Base-by-base conservation (phyloP, 2,888 invertebrate genomes). In the Oasisia sp. region DNA sequence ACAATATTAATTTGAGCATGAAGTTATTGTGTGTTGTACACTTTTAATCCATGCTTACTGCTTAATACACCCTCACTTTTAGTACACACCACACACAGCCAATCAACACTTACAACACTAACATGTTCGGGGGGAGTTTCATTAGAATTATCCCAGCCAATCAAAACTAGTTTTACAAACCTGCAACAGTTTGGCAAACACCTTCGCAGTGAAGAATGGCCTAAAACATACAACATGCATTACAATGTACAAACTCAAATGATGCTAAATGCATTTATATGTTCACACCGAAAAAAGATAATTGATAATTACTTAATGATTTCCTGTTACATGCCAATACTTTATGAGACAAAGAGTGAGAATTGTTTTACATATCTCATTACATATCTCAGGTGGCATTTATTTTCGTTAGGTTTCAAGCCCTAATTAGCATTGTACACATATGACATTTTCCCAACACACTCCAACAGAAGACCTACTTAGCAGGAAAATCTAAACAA, bases 201-300 rank as follows among this genome's bases (percentile, higher is more conserved):
- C 97, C 94, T 97, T 97, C 0, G 99, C 98, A 58, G 98, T 98
- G 95, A 99, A 98, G 94, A 98, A 99, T 89, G 97, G 97, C 93
- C 97, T 97, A 96, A 1, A 96, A 96, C 94, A 93, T 56, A 44
- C 32, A 38, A 90, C 32, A 14, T 19, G 19, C 14, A 7, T n/a
- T 90, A 7, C 8, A 32, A 90, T 90, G 90, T 12, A 89, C 38
- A 38, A 38, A 38, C 38, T 50, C 12, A 74, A 27, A 27, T n/a
- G n/a, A 74, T 74, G 27, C 74, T 74, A n/a, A 19, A 74, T 19
- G 14, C 14, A 11, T 74, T 74, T 74, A 19, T 27, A 74, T 74
- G 27, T 74, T 19, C 45, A 91, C 14, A 45, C n/a, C 1, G 19
- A 32, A 91, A 91, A 0, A 32, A 44, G 50, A 11, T 50, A 5